Evolutionary conservation across 2,797 vertebrate species (phyloP).

Genomic region (Euthynnus affinis): DNA sequence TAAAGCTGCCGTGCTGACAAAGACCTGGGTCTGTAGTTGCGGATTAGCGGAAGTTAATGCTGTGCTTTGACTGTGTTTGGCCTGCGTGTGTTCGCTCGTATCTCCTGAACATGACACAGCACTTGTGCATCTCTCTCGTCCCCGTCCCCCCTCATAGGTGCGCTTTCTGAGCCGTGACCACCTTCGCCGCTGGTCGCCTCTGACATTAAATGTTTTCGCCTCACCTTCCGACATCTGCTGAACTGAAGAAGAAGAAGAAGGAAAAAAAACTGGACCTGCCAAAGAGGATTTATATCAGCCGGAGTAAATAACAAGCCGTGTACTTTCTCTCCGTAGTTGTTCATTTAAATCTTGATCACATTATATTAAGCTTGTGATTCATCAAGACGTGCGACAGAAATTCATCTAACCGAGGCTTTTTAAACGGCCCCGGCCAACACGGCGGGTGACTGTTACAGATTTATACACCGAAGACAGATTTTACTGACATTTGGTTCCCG

Average conservation of each 20-base stretch:
- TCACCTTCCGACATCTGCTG: slow-evolving; percentile 24
- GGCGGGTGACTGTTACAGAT: background rate
- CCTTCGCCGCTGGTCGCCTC: slow-evolving; percentile 18
- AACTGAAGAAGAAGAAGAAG: no score
- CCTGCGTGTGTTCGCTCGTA: background rate
- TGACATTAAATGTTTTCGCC: slow-evolving; percentile 37
- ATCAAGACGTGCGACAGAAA: slow-evolving; percentile 1
- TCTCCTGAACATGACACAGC: slow-evolving; percentile 60
- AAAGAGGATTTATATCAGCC: slow-evolving; percentile 29
- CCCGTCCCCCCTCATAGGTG: no score
- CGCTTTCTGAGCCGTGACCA: slow-evolving; percentile 13
- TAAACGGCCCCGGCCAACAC: background rate
- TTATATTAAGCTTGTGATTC: slow-evolving; percentile 16
- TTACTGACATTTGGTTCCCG: slow-evolving; percentile 31
- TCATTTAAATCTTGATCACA: slow-evolving; percentile 14
- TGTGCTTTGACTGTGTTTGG: slow-evolving; percentile 19
- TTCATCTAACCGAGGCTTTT: background rate
- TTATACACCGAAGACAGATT: slow-evolving; percentile 15
- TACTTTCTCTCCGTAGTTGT: background rate
- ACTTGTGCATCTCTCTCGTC: slow-evolving; percentile 32
- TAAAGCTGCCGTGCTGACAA: slow-evolving; percentile 48
- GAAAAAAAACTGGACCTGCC: slow-evolving; percentile 15
- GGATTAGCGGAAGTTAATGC: slow-evolving; percentile 58
- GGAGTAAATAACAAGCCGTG: slow-evolving; percentile 26
- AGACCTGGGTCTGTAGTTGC: slow-evolving; percentile 34